A percentile compares a stretch with the other conserved stretches of the same genome.
These are phyloP conservation scores for Drosophila simulans DNA, from an alignment of 1,140 invertebrate genomes.

Conservation along the genomic window DNA sequence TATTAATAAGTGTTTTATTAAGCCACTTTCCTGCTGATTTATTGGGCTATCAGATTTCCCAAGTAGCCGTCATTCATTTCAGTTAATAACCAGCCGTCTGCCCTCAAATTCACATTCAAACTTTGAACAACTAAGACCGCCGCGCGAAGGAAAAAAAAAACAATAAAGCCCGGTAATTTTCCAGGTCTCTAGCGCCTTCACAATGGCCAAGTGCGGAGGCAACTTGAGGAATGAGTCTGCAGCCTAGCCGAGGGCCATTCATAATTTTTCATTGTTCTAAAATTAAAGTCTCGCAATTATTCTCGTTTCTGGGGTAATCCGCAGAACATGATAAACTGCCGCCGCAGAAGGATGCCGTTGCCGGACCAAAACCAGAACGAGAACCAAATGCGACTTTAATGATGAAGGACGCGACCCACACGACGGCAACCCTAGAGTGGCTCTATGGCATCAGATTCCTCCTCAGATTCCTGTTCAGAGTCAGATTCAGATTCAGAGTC, in stretches of 20 bases:
- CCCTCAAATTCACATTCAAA: slow-evolving; percentile 22
- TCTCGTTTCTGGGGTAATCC: slow-evolving; percentile 68
- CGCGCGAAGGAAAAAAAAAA: background rate
- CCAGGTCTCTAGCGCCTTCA: slow-evolving; percentile 13
- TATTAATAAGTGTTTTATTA: background rate
- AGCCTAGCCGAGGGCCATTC: slow-evolving; percentile 55
- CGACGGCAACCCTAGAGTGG: slow-evolving; percentile 47
- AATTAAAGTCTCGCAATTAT: slow-evolving; percentile 76
- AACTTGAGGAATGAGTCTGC: slow-evolving; percentile 26
- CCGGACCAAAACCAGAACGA: slow-evolving; percentile 17
- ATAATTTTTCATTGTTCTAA: slow-evolving; percentile 73
- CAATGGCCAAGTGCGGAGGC: background rate
- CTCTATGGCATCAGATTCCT: slow-evolving; percentile 4
- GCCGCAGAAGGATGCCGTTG: slow-evolving; percentile 13
- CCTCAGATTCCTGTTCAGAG: background rate
- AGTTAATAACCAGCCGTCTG: slow-evolving; percentile 26
- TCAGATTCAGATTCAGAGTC: slow-evolving; percentile 13
- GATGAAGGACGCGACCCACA: slow-evolving; percentile 67
- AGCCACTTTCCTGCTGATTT: too few relatives aligned
- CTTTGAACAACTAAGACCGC: slow-evolving; percentile 7
- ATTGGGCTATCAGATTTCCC: background rate
- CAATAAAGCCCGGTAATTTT: slow-evolving; percentile 21
- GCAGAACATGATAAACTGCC: slow-evolving; percentile 69
- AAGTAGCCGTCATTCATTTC: slow-evolving; percentile 33
- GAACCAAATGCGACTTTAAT: slow-evolving; percentile 66